Conservation (phyloP, 2,113 vertebrate species). For the Gracilinanus agilis region DNA sequence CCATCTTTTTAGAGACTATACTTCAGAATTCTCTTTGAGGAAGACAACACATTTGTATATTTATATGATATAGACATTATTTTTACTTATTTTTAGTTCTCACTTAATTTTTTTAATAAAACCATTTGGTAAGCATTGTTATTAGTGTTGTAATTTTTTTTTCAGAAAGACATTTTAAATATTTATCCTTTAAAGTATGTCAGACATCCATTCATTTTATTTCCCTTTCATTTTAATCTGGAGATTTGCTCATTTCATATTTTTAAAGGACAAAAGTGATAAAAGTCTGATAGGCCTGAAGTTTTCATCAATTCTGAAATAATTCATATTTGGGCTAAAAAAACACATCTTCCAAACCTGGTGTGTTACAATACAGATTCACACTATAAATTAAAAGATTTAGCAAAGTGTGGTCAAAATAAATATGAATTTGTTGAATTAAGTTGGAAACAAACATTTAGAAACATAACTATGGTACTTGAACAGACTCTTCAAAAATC, state of each 20-base stretch:
- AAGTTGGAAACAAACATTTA: background rate
- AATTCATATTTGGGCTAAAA: background rate
- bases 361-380: background rate
- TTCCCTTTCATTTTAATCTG: background rate
- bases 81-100: background rate
- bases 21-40: background rate
- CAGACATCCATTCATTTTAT: background rate
- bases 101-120: background rate
- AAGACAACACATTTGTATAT: background rate
- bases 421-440: background rate
- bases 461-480: background rate
- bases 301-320: background rate
- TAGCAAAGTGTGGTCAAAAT: background rate
- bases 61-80: background rate
- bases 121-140: background rate
- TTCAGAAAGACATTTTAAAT: background rate
- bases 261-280: background rate
- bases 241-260: background rate
- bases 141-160: background rate
- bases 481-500: background rate
- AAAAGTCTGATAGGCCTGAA: background rate
- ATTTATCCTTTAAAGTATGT: background rate
- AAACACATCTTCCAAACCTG: background rate
- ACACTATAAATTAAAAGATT: background rate
- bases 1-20: background rate